Evolutionary conservation across 2,888 invertebrate species (phyloP).

Genomic region (Macrophya annulata): DNA sequence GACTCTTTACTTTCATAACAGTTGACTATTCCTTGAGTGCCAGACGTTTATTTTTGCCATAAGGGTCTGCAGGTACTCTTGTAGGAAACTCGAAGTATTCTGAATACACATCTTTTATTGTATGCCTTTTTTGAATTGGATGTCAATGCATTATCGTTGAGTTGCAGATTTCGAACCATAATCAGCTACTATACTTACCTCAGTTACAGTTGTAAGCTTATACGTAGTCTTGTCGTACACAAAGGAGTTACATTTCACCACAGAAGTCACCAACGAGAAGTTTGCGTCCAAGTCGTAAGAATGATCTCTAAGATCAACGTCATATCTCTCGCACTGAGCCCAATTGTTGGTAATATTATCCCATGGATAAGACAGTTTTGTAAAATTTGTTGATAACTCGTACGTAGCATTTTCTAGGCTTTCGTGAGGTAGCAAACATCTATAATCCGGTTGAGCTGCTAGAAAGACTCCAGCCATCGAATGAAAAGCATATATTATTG

Average conservation of each 20-base stretch:
- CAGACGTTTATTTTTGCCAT: background rate
- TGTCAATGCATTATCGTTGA: conserved; percentile 79
- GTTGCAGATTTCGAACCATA: conserved; percentile 62
- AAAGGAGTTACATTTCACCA: conserved; percentile 81
- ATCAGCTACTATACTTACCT: conserved; percentile 78
- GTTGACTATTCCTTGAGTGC: too few species aligned
- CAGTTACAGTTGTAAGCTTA: conserved; percentile 84
- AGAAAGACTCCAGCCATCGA: conserved; percentile 88
- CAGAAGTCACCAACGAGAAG: conserved; percentile 67
- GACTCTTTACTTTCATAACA: too few species aligned
- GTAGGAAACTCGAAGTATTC: conserved; percentile 69
- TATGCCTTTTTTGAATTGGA: conserved; percentile 83
- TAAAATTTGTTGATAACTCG: conserved; percentile 78
- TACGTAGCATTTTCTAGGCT: conserved; percentile 80
- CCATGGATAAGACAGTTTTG: conserved; percentile 82
- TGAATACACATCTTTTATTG: conserved; percentile 80
- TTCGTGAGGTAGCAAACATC: conserved; percentile 84
- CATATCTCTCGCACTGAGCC: conserved; percentile 81
- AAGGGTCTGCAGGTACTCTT: too few species aligned
- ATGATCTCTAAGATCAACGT: conserved; percentile 77
- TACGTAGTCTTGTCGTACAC: conserved; percentile 84
- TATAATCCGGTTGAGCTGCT: conserved; percentile 83
- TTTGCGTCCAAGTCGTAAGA: conserved; percentile 69
- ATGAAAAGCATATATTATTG: conserved; percentile 88
- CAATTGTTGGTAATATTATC: conserved; percentile 79